Percentiles rank a stretch among this genome's conserved stretches.
These are phyloP conservation scores for Ondatra zibethicus DNA, from an alignment of 2,113 vertebrate species.

Conservation along the genomic window DNA sequence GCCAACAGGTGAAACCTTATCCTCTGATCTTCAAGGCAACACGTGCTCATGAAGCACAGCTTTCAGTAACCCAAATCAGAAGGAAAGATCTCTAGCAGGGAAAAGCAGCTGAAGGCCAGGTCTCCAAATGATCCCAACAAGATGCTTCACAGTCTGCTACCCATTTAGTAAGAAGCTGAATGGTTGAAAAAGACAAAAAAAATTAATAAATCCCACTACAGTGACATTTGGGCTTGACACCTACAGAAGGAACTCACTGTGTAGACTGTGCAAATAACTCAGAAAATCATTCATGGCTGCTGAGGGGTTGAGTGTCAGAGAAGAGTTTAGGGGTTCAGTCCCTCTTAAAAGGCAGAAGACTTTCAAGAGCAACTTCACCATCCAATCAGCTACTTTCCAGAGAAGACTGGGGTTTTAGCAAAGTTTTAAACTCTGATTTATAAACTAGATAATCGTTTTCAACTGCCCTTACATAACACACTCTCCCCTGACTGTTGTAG, in stretches of 20 bases:
- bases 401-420: not conserved
- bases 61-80: too few relatives aligned
- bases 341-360: not conserved
- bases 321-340: not conserved
- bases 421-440: not conserved
- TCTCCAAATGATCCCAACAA: too few relatives aligned
- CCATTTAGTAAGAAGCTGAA: not conserved
- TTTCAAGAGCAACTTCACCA: not conserved
- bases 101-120: too few relatives aligned
- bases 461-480: not conserved
- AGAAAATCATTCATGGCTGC: not conserved
- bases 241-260: too few relatives aligned
- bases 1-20: too few relatives aligned
- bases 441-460: not conserved
- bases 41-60: too few relatives aligned
- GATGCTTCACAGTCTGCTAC: not conserved
- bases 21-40: too few relatives aligned
- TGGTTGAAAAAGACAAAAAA: not conserved
- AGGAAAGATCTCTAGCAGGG: too few relatives aligned
- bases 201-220: not conserved
- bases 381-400: not conserved
- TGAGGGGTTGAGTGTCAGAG: not conserved
- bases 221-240: fast-evolving
- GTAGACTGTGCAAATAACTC: not conserved
- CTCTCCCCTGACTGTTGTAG: not conserved